A percentile compares a stretch with the other conserved stretches of the same genome.
Conservation (phyloP, 2,113 vertebrate genomes). For the Cettia cetti region DNA sequence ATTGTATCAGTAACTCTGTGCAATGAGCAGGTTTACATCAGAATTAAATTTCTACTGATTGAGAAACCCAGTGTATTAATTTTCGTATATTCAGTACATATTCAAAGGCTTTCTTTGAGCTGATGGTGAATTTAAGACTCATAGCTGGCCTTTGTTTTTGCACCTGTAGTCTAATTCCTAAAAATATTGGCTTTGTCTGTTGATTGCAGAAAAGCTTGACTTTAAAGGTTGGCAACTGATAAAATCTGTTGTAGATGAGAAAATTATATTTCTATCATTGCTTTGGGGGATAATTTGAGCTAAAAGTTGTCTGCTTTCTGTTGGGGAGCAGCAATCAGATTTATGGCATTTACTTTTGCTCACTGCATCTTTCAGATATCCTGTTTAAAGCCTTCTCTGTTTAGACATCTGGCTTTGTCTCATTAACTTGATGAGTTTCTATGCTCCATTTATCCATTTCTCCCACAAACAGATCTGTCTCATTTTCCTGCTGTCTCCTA, state of each 20-base stretch:
- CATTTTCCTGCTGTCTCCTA: not conserved
- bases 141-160: not conserved
- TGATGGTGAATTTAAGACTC: not conserved
- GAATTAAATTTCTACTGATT: not conserved
- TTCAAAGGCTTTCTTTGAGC: not conserved
- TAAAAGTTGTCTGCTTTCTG: slow-evolving; percentile 1
- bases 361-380: not conserved
- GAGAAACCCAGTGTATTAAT: not conserved
- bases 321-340: not conserved
- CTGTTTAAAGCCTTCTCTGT: not conserved
- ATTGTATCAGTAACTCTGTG: not conserved
- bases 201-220: not conserved
- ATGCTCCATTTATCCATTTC: not conserved
- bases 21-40: not conserved
- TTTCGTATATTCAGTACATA: not conserved
- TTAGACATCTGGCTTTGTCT: slow-evolving; percentile 3
- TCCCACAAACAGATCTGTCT: not conserved
- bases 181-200: not conserved
- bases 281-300: not conserved
- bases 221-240: slow-evolving; percentile 1
- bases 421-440: not conserved
- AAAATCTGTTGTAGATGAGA: not conserved
- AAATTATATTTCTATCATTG: not conserved
- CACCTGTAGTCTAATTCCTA: not conserved
- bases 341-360: slow-evolving; percentile 1